Base-by-base conservation (phyloP, 2,797 vertebrate species). In the Thalassophryne amazonica region DNA sequence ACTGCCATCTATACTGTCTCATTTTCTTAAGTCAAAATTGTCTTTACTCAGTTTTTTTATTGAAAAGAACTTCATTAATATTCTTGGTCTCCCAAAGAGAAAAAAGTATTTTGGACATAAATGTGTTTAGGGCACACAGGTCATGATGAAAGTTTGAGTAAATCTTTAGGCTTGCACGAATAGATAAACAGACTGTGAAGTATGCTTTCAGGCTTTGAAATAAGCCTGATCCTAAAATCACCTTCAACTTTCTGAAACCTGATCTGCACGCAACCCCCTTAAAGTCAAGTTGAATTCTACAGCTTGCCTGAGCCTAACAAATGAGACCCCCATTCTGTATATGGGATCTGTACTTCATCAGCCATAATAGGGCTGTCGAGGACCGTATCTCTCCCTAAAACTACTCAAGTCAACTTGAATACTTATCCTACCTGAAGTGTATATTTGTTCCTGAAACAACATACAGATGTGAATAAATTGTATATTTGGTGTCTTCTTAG, bases 131-230 rank as follows among this genome's bases (percentile, higher is more conserved):
- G 62, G 41, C 43, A 19, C 50, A 50, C 23, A 38, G 39, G 55
- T 72, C 67, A 61, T 39, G 59, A 50, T 69, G 59, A 69, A 64
- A 67, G 69, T 82, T 73, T 28, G 17, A 69, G 76, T 73, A 61
- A 66, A 71, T 78, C 65, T 61, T 14, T 38, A 62, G 69, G 84
- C 69, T 54, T 47, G 69, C 50, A 77, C 61, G 65, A 77, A 72
- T 60, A 52, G 45, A 78, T 85, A 84, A 85, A 86, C 83, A 87
- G 22, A 47, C 56, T 48, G 51, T 42, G 65, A 75, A 80, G 80
- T 81, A 69, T 81, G 75, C 81, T 85, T 88, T 83, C 83, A 86
- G 76, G 67, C 54, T 81, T 79, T 84, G 74, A 85, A 87, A 84
- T 67, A 72, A 75, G 69, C 67, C 65, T 75, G 83, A 87, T 87